Percentiles rank a stretch among this genome's conserved stretches.
phyloP scores from a whole-genome alignment of 2,797 vertebrate genomes.

The Hypotaenidia philippensis region DNA sequence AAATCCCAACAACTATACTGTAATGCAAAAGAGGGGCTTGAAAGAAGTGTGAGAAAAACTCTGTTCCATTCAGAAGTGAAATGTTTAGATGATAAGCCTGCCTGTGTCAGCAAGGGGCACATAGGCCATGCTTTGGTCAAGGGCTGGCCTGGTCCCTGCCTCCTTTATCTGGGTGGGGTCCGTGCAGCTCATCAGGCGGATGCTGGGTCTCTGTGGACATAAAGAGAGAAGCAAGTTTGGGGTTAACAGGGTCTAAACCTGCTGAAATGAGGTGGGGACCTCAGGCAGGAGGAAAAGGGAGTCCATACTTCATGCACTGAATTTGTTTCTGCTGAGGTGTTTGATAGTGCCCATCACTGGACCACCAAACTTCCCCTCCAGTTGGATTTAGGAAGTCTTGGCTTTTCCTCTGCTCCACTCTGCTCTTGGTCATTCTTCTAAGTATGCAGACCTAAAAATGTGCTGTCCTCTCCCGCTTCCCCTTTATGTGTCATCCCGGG shows the following conservation, averaged over 20 bases:
- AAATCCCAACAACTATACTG: not conserved
- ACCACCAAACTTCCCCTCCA: not conserved
- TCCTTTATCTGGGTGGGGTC: rapidly evolving
- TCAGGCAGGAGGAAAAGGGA: not conserved
- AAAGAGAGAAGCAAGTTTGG: not conserved
- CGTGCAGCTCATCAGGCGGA: not conserved
- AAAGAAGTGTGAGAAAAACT: slow-evolving; percentile 68
- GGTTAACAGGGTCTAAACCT: not conserved
- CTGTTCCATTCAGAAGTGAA: slow-evolving; percentile 63
- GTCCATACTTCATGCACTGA: not conserved
- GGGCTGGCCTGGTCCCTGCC: too few species aligned
- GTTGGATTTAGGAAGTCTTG: not conserved
- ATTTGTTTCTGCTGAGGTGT: not conserved
- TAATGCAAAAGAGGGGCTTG: slow-evolving; percentile 65
- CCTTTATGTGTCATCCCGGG: not conserved
- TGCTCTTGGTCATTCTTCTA: not conserved
- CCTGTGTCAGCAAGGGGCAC: too few species aligned
- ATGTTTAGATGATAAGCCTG: not conserved
- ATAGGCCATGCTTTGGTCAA: too few species aligned
- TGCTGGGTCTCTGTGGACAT: not conserved
- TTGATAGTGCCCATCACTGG: not conserved
- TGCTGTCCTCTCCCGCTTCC: not conserved
- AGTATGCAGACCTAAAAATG: not conserved
- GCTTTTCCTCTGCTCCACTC: not conserved
- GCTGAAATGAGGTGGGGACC: not conserved